phyloP scores from a whole-genome alignment of 2,113 vertebrate species.

The Varanus komodoensis region DNA sequence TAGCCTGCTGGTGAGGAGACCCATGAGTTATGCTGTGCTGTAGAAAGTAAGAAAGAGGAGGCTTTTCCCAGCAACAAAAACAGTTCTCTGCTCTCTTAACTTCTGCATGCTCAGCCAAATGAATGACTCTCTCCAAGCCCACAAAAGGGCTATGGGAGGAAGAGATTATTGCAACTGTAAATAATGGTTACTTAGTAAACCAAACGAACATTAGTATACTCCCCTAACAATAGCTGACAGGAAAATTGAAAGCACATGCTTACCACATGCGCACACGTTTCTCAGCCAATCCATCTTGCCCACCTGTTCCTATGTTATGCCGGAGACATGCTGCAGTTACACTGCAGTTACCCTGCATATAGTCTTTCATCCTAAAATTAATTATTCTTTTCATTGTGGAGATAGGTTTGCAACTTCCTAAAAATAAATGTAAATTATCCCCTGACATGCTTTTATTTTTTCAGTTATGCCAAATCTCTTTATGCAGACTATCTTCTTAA shows the following conservation, averaged over 20 bases:
- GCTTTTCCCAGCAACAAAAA: background rate
- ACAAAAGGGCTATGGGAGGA: background rate
- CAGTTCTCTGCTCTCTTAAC: background rate
- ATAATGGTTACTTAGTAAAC: background rate
- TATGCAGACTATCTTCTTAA: background rate
- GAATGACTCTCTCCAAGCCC: background rate
- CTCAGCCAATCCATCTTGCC: too few species aligned
- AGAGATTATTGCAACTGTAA: background rate
- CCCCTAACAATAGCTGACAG: background rate
- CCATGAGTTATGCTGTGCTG: background rate
- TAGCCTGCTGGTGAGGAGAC: background rate
- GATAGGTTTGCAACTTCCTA: background rate
- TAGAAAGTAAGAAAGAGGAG: background rate
- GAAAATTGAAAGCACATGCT: background rate
- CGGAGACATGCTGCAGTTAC: background rate
- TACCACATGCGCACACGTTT: background rate
- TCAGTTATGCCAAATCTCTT: background rate
- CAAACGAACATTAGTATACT: background rate
- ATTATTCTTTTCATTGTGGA: background rate
- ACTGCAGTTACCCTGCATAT: background rate
- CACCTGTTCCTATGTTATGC: background rate
- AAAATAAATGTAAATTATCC: background rate
- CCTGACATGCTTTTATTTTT: background rate
- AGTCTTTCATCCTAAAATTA: background rate
- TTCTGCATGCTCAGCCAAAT: background rate